Evolutionary conservation across 2,113 vertebrate species (phyloP), one percentile per base, ranked within the genome.

Genomic region (Semnopithecus entellus): DNA sequence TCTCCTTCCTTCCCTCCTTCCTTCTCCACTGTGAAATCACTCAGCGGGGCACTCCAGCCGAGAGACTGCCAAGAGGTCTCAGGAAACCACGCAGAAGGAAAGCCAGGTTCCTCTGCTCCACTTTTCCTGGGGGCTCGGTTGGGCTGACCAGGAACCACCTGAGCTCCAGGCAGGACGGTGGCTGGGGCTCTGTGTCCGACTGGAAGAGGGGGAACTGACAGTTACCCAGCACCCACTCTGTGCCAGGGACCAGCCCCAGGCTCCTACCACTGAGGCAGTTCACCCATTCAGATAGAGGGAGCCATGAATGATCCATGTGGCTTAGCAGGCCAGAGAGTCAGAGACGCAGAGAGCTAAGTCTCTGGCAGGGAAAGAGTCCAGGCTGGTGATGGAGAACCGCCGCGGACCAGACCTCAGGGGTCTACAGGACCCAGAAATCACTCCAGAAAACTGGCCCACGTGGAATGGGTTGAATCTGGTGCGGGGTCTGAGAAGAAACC

Each of bases 401-500:
- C 0, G 43, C 0, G 45, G 55, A 52, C 20, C 20, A 16, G 64
- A 38, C 20, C 5, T 20, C 10, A 1, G 8, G 3, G 23, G 18
- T 50, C 22, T 5, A 11, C 0, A 6, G 50, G 59, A 10, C 45
- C 17, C 55, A 1, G 76, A 55, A n/a, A 43, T 35, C 1, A 17
- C 50, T 14, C 1, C 0, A 13, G 0, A 32, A 30, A 0, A 40
- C 22, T 16, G 3, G 27, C 27, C 43, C 43, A 64, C 16, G 5
- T 8, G 3, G 27, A 64, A 27, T 0, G 20, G 11, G 45, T 20
- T 5, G 70, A 75, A 75, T 17, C 64, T 10, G 23, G 76, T 6
- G 16, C 2, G 16, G 75, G 70, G 70, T 38, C 52, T 23, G 61
- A 64, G 79, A 45, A 85, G 94, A 38, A 55, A 45, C 4, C 0